phyloP scores from a whole-genome alignment of 2,113 vertebrate species.

The Nothocercus julius region DNA sequence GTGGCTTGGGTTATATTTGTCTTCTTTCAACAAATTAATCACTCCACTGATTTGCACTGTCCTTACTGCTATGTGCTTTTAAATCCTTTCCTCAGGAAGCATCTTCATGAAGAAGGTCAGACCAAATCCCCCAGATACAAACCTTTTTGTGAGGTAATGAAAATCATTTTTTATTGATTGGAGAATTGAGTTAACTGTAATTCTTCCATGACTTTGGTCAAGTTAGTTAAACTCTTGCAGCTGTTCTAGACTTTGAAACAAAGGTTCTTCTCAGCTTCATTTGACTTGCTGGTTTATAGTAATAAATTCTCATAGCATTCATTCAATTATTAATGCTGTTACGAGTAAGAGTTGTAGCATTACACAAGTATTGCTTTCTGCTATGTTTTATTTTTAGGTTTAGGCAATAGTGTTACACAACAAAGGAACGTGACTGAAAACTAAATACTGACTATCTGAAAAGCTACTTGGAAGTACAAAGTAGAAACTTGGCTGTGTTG shows the following conservation, averaged over 20 bases:
- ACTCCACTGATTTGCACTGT: not conserved
- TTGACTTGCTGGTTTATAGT: not conserved
- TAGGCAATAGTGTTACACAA: not conserved
- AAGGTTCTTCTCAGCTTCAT: not conserved
- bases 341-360: not conserved
- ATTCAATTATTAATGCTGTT: not conserved
- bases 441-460: not conserved
- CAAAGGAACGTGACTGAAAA: not conserved
- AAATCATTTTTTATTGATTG: not conserved
- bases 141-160: not conserved
- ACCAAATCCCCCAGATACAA: not conserved
- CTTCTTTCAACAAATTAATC: not conserved
- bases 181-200: not conserved
- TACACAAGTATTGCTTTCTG: not conserved
- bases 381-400: not conserved
- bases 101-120: not conserved
- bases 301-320: not conserved
- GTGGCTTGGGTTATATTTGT: constrained; percentile 7
- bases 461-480: not conserved
- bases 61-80: not conserved
- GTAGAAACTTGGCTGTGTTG: not conserved
- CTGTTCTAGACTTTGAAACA: not conserved
- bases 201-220: not conserved
- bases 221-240: not conserved
- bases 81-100: not conserved